Evolutionary conservation across 2,797 vertebrate genomes (phyloP).

Genomic region (Ammospiza maritima): DNA sequence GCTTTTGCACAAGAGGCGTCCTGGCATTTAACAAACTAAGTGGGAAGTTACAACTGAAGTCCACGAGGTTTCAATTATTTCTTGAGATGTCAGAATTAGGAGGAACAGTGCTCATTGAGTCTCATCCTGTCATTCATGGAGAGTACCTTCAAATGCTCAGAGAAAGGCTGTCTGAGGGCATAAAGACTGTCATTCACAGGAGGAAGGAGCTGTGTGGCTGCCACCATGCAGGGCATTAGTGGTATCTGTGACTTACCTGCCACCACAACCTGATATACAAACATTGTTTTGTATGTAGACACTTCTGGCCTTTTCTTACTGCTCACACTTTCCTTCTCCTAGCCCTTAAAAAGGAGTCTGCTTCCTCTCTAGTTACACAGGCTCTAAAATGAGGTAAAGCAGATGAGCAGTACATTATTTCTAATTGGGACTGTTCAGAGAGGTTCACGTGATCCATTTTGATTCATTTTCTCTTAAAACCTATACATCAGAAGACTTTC

Average conservation of each 20-base stretch:
- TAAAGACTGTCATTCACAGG: not conserved
- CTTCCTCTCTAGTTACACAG: not conserved
- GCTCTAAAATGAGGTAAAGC: not conserved
- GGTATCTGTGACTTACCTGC: not conserved
- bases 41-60: not conserved
- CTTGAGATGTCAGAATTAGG: not conserved
- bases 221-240: fast-evolving
- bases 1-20: not conserved
- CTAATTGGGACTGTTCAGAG: not conserved
- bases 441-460: not conserved
- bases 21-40: not conserved
- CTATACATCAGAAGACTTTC: not conserved
- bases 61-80: conserved; percentile 19
- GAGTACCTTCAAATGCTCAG: not conserved
- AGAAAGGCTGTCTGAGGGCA: not conserved
- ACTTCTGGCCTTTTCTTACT: not conserved
- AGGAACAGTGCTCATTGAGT: not conserved
- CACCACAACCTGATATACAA: not conserved
- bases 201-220: not conserved
- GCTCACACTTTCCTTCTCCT: not conserved
- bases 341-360: not conserved
- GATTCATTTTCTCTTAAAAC: not conserved
- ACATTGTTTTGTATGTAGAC: not conserved
- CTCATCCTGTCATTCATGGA: not conserved
- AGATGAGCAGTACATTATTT: not conserved